Base-by-base conservation (phyloP, 2,113 vertebrate genomes). In the Tachycineta bicolor region DNA sequence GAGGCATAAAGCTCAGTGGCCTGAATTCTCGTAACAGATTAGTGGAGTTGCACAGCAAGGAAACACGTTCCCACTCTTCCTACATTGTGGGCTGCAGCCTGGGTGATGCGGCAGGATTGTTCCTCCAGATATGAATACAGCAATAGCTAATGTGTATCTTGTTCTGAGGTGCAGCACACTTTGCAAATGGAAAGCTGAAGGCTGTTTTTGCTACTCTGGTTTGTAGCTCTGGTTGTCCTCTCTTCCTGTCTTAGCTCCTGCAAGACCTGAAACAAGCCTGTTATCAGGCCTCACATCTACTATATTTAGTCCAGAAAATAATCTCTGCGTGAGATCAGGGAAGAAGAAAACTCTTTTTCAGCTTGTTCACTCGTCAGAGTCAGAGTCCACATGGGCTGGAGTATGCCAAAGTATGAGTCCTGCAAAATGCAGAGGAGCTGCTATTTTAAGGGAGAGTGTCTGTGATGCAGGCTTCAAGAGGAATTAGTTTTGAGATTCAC, bases 261-360 rank as follows among this genome's bases (percentile, higher is more conserved):
- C 24, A 65, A 75, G 29, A 82, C 31, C 44, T 60, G 41, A 53
- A 81, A 79, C 29, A 46, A 94, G 5, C 7, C 31, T 62, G 37
- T 41, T 87, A 84, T 37, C 4, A 11, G 56, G 43, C 39, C 43
- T 83, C 78, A 41, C 24, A 59, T 78, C 80, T 81, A 53, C 64
- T 67, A 55, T n/a, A 33, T 79, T n/a, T 52, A 65, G n/a, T 49
- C 47, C 71, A 90, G 67, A 94, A 95, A 77, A 49, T 86, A 88
- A 83, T 69, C 63, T 90, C 68, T 65, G 41, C 0, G 0, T 90
- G 67, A 85, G 21, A 92, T 39, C 62, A 71, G 37, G 20, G 23
- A 79, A 53, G 58, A 90, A 86, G 26, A 86, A 96, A 84, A 80
- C 14, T 13, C 22, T 25, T 76, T 47, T 83, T 39, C 46, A 88